Conservation (phyloP, 2,888 invertebrate species). For the Cheilosia impressa region DNA sequence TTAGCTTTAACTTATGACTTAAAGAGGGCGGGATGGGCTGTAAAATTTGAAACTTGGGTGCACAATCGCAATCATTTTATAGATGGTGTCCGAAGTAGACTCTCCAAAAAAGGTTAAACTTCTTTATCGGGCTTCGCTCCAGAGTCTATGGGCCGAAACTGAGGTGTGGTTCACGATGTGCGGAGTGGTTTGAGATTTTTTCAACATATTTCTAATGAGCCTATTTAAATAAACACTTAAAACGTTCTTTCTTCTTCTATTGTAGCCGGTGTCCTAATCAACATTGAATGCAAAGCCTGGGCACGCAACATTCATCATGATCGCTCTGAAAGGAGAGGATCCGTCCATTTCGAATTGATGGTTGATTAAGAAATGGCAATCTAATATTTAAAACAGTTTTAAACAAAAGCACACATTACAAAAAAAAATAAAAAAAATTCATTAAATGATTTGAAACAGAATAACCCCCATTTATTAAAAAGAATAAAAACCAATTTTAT, state of each 20-base stretch:
- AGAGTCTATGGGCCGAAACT: too few species aligned
- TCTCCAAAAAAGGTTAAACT: too few species aligned
- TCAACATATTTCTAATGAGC: too few species aligned
- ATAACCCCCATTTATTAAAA: conserved; percentile 68
- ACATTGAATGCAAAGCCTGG: conserved; percentile 97
- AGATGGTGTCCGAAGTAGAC: too few species aligned
- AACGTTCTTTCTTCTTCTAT: conserved; percentile 1
- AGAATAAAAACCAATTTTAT: conserved; percentile 53
- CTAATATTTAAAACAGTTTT: conserved; percentile 68
- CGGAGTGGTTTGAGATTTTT: too few species aligned
- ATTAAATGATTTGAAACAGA: conserved; percentile 42
- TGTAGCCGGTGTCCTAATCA: conserved; percentile 93
- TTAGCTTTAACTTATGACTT: too few species aligned
- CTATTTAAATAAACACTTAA: neutral
- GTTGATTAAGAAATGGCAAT: conserved; percentile 88
- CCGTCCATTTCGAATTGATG: conserved; percentile 97
- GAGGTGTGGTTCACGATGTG: too few species aligned
- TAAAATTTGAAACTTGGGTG: too few species aligned
- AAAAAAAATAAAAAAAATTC: conserved; percentile 36
- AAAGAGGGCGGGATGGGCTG: too few species aligned
- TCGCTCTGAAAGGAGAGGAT: conserved; percentile 94
- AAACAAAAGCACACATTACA: conserved; percentile 65
- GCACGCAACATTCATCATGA: conserved; percentile 94
- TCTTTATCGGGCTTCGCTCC: too few species aligned
- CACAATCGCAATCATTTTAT: too few species aligned